These are phyloP conservation scores for Atherinosoma microstoma DNA, from an alignment of 2,797 vertebrate genomes.

Conservation along the genomic window DNA sequence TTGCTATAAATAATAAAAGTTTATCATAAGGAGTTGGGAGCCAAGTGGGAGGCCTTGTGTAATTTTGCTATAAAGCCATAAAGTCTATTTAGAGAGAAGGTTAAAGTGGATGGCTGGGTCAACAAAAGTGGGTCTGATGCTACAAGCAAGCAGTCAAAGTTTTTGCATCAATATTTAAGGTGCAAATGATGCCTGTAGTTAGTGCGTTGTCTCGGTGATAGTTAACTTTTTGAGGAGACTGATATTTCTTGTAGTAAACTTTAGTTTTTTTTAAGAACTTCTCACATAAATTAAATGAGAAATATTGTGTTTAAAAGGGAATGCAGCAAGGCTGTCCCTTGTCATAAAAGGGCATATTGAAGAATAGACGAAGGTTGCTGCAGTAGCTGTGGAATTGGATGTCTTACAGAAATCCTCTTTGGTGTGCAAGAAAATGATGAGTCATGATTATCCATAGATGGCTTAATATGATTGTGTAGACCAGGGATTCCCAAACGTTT, in stretches of 20 bases:
- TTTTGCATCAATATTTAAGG: no score
- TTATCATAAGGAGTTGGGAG: background rate
- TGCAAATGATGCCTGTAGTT: no score
- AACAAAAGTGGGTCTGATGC: background rate
- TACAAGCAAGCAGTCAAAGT: no score
- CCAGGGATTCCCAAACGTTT: no score
- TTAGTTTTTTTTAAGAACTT: background rate
- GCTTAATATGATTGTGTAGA: no score
- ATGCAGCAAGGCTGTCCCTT: background rate
- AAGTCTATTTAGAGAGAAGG: background rate
- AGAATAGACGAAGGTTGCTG: background rate
- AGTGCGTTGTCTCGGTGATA: no score
- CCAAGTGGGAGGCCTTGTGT: background rate
- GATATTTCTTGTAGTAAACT: no score
- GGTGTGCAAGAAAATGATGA: background rate
- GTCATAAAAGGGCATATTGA: background rate
- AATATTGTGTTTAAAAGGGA: background rate
- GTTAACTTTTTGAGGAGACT: no score
- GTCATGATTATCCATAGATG: background rate
- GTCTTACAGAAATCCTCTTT: background rate
- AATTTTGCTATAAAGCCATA: background rate
- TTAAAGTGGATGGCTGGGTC: background rate
- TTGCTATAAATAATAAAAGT: background rate
- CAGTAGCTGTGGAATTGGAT: background rate
- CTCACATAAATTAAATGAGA: background rate